Evolutionary conservation across 2,797 vertebrate species (phyloP).

Genomic region (Rhinoraja longicauda): DNA sequence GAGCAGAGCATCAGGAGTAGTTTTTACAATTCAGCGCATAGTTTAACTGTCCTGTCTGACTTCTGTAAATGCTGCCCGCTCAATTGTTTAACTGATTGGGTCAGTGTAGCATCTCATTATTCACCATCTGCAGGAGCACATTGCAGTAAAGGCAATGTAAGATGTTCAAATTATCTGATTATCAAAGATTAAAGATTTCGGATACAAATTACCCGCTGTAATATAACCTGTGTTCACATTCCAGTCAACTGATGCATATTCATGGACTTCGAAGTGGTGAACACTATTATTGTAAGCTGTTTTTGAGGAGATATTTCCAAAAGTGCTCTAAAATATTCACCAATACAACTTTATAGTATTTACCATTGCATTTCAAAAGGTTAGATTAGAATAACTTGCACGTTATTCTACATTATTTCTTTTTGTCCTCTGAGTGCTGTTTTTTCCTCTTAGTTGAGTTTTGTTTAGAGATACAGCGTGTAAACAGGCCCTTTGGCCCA

Average conservation of each 20-base stretch:
- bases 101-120: conserved; percentile 26
- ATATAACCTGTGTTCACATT: background rate
- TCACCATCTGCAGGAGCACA: conserved; percentile 2
- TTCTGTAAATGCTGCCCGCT: conserved; percentile 33
- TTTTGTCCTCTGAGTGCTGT: background rate
- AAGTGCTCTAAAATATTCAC: background rate
- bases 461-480: no score
- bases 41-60: conserved; percentile 13
- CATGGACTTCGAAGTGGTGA: background rate
- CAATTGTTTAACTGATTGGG: conserved; percentile 29
- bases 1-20: background rate
- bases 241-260: background rate
- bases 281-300: background rate
- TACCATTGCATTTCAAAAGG: background rate
- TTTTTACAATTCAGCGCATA: conserved; percentile 28
- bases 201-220: conserved; percentile 4
- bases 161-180: background rate
- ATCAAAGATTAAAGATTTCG: conserved; percentile 13
- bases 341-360: background rate
- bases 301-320: background rate
- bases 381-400: background rate
- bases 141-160: background rate
- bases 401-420: background rate
- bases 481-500: no score
- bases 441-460: no score